These are phyloP conservation scores for Okapia johnstoni DNA, from an alignment of 2,113 vertebrate species.

Conservation along the genomic window DNA sequence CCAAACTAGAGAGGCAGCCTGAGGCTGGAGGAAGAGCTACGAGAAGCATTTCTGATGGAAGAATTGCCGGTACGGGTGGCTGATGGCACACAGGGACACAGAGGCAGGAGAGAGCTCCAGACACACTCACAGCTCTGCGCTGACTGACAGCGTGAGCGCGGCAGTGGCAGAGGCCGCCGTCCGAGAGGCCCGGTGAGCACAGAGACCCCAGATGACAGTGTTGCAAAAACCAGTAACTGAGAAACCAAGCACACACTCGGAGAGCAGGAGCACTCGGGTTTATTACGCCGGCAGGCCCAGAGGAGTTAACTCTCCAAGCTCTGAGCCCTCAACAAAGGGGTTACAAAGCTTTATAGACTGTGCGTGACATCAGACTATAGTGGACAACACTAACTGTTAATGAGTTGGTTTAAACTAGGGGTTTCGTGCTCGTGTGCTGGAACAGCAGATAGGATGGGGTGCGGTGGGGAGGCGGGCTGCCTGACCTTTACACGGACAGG, in stretches of 20 bases:
- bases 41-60: background rate
- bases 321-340: background rate
- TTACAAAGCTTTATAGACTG: background rate
- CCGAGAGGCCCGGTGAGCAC: background rate
- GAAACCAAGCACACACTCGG: background rate
- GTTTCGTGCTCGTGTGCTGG: background rate
- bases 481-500: background rate
- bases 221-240: background rate
- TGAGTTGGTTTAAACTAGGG: background rate
- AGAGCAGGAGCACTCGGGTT: background rate
- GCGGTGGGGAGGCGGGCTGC: background rate
- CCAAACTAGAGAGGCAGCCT: background rate
- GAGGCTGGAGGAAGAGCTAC: background rate
- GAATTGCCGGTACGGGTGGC: background rate
- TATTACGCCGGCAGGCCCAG: background rate
- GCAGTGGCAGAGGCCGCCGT: background rate
- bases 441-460: background rate
- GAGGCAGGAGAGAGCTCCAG: background rate
- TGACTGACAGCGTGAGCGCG: background rate
- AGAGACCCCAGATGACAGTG: background rate
- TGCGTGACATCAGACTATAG: background rate
- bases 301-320: background rate
- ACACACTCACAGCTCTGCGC: background rate
- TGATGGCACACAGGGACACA: background rate
- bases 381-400: background rate